Evolutionary conservation across 2,888 invertebrate species (phyloP).

Genomic region (Drosophila mulleri): DNA sequence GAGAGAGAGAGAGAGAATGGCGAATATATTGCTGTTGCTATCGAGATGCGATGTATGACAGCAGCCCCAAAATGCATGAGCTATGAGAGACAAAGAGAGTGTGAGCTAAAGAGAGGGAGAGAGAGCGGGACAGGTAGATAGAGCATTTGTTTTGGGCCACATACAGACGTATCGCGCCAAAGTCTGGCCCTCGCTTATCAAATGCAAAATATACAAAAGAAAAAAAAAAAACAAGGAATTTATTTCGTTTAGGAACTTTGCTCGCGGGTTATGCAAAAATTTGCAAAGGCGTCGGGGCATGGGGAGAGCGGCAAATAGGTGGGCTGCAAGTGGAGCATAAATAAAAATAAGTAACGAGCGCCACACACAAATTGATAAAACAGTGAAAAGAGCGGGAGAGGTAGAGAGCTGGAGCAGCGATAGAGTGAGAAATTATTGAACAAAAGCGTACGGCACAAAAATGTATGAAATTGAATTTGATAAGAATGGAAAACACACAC

Average conservation of each 20-base stretch:
- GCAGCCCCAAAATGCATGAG: conserved; percentile 71
- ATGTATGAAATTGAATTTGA: conserved; percentile 68
- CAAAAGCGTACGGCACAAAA: conserved; percentile 71
- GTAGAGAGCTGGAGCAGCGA: conserved; percentile 11
- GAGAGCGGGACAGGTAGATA: neutral
- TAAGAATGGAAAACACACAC: conserved; percentile 56
- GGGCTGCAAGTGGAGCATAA: conserved; percentile 56
- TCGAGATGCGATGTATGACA: conserved; percentile 76
- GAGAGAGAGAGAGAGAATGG: conserved; percentile 16
- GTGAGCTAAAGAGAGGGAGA: neutral
- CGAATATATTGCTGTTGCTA: conserved; percentile 50
- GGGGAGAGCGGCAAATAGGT: conserved; percentile 13
- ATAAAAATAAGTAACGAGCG: conserved; percentile 78
- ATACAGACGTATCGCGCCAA: conserved; percentile 20
- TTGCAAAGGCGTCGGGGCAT: conserved; percentile 45
- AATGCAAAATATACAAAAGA: conserved; percentile 66
- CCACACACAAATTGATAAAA: conserved; percentile 78
- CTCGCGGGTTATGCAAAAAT: conserved; percentile 80
- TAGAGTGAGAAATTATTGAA: conserved; percentile 71
- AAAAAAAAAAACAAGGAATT: conserved; percentile 50
- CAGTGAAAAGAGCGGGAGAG: conserved; percentile 54
- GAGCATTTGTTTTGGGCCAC: conserved; percentile 46
- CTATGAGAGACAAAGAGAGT: conserved; percentile 37
- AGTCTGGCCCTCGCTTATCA: conserved; percentile 73
- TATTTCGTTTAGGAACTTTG: conserved; percentile 78